Evolutionary conservation across 2,113 vertebrate genomes (phyloP), one percentile per base, ranked within the genome.

Genomic region (Acanthochromis polyacanthus): DNA sequence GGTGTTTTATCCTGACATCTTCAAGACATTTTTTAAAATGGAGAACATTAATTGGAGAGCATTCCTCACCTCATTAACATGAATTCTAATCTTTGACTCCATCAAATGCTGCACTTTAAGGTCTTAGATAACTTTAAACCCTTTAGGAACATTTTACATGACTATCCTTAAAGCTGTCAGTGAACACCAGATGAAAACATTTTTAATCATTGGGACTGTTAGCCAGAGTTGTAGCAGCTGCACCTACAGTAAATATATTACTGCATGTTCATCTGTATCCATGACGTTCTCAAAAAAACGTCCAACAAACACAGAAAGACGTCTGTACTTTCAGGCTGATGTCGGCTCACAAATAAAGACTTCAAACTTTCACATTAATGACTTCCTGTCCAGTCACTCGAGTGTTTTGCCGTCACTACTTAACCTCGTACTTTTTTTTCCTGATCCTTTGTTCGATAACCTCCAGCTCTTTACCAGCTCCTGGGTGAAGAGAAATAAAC

Each of bases 361-460:
- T 75, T 50, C 65, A 11, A 66, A 65, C 32, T 1, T 65, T 38
- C 50, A 55, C 28, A 28, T 66, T 40, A 59, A 65, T 6, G 50
- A 14, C 19, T 12, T 46, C 67, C 19, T 30, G 10, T 45, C 17
- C 20, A 17, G 45, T 16, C 19, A 40, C 15, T 53, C 3, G 32
- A 28, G 40, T 48, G 66, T 19, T 16, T 4, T 12, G 45, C 8
- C 36, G 10, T 60, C 52, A 55, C 10, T 45, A 0, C 19, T 71
- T 55, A 23, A 22, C 61, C 28, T 23, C 3, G 1, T 40, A 17
- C 53, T 51, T 38, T 20, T 50, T 30, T 71, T 40, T 53, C 10
- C 17, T 53, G 15, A 30, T 70, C 45, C 40, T 28, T 50, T 72
- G 36, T 45, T 65, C 46, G 22, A 2, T 65, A 64, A 82, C n/a